A percentile compares a stretch with the other conserved stretches of the same genome.
These are phyloP conservation scores for Rhipidura dahli DNA, from an alignment of 2,113 vertebrate genomes.

Conservation along the genomic window DNA sequence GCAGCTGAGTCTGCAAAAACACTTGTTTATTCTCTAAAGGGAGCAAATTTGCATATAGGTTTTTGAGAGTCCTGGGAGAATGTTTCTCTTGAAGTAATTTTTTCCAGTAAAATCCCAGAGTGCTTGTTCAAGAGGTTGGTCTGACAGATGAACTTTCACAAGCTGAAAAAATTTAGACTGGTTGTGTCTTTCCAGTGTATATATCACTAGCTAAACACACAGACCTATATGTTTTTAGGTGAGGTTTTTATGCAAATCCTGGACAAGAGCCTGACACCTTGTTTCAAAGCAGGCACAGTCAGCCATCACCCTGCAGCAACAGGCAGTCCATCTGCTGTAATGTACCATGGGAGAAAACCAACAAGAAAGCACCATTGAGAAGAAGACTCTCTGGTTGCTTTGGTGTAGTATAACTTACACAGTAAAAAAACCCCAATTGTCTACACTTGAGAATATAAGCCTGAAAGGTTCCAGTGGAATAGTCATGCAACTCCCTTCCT, in stretches of 20 bases:
- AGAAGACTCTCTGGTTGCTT: neutral
- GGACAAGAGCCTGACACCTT: neutral
- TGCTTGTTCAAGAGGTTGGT: constrained; percentile 30
- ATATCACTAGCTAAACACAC: neutral
- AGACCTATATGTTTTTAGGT: neutral
- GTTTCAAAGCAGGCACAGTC: neutral
- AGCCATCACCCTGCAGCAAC: neutral
- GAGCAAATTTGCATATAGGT: constrained; percentile 28
- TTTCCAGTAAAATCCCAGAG: constrained; percentile 36
- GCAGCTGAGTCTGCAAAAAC: neutral
- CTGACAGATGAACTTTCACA: constrained; percentile 33
- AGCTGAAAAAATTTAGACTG: constrained; percentile 23
- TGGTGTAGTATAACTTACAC: neutral
- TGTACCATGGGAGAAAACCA: neutral
- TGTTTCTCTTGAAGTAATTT: constrained; percentile 22
- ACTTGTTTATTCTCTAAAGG: neutral
- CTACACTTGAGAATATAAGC: neutral
- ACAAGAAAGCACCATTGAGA: neutral
- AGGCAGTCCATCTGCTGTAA: neutral
- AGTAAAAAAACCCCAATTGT: neutral
- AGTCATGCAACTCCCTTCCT: neutral
- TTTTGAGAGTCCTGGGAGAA: constrained; percentile 19
- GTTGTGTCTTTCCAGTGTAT: neutral
- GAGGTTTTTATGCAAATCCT: neutral
- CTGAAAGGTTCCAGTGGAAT: neutral